Conservation (phyloP, 53 echinoderm and acorn worm genomes). For the Pentamera pediparva region DNA sequence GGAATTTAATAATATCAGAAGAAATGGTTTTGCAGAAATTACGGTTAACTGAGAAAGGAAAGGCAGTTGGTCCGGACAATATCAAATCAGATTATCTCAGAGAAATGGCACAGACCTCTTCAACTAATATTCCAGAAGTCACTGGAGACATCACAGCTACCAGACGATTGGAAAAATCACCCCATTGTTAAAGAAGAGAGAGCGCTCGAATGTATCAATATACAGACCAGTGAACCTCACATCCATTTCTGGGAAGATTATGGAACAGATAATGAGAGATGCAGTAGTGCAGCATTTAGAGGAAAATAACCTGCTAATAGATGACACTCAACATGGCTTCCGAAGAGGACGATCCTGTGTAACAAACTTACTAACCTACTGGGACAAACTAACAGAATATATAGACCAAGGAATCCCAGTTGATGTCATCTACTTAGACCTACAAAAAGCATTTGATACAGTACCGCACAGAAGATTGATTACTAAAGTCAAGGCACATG, state of each 20-base stretch:
- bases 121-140: too few relatives aligned
- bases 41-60: background rate
- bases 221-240: too few relatives aligned
- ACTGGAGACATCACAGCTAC: background rate
- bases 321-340: too few relatives aligned
- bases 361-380: background rate
- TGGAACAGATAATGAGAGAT: too few relatives aligned
- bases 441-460: slow-evolving; percentile 2
- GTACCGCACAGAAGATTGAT: background rate
- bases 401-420: background rate
- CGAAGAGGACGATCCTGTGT: background rate
- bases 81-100: too few relatives aligned
- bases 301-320: too few relatives aligned
- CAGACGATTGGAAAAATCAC: background rate
- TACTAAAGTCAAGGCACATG: background rate
- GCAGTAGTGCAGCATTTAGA: too few relatives aligned
- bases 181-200: background rate
- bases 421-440: background rate
- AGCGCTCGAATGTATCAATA: too few relatives aligned
- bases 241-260: background rate
- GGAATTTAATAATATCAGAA: background rate
- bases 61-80: background rate
- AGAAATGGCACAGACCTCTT: too few relatives aligned
- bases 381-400: too few relatives aligned
- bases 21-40: background rate